These are phyloP conservation scores for Caligus rogercresseyi DNA, from an alignment of 1,140 invertebrate species.

Conservation along the genomic window DNA sequence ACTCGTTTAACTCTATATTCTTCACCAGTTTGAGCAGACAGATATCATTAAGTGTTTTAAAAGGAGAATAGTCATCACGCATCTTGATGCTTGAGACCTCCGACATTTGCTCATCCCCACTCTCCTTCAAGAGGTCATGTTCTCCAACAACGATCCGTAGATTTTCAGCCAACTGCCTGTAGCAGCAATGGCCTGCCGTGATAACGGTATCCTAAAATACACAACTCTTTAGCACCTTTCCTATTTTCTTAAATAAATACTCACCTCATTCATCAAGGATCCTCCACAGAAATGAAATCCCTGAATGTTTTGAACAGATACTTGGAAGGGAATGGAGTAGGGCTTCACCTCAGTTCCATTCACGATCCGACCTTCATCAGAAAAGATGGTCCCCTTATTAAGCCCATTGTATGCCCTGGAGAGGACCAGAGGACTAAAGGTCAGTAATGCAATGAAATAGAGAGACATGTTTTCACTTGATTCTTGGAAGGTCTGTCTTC, in stretches of 20 bases:
- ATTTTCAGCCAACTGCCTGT: neutral
- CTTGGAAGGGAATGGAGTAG: constrained; percentile 2
- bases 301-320: no score
- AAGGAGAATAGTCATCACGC: neutral
- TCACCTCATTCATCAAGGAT: neutral
- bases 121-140: neutral
- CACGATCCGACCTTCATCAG: no score
- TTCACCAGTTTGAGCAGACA: neutral
- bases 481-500: no score
- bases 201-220: neutral
- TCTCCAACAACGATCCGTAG: neutral
- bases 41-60: neutral
- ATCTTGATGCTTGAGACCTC: no score
- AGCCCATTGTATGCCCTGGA: no score
- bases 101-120: neutral
- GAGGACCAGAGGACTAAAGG: no score
- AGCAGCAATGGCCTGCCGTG: neutral
- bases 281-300: constrained; percentile 6
- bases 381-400: no score
- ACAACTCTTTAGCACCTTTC: no score
- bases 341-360: neutral
- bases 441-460: no score
- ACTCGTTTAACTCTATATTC: neutral
- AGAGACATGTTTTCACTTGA: no score
- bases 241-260: no score